Percentiles rank a stretch among this genome's conserved stretches.
Evolutionary conservation across 2,888 invertebrate genomes (phyloP).

Genomic region (Idaea dimidiata): DNA sequence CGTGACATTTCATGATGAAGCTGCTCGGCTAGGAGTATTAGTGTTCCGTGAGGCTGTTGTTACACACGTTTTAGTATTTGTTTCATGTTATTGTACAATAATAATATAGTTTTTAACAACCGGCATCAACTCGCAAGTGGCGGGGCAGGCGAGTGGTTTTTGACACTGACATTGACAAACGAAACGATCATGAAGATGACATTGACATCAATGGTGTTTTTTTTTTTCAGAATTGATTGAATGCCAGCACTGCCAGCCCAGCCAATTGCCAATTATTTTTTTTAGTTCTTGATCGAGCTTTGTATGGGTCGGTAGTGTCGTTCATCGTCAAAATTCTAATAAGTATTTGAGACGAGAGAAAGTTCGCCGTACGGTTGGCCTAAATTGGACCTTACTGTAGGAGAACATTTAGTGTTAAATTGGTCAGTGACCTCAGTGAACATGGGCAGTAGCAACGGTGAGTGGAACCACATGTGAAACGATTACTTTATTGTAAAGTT

Average conservation of each 20-base stretch:
- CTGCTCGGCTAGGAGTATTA: no score
- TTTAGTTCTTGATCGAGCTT: background rate
- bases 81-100: background rate
- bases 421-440: background rate
- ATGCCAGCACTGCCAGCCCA: no score
- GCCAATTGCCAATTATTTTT: no score
- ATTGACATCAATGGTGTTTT: no score
- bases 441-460: background rate
- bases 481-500: background rate
- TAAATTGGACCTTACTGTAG: background rate
- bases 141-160: background rate
- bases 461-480: background rate
- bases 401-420: background rate
- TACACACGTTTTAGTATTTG: background rate
- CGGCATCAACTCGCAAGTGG: background rate
- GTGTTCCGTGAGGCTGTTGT: no score
- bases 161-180: background rate
- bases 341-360: background rate
- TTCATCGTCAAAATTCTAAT: background rate
- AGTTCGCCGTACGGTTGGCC: background rate
- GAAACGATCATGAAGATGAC: background rate
- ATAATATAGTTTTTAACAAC: background rate
- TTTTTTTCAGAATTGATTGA: no score
- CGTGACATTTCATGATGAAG: slow-evolving; percentile 86
- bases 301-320: background rate